A percentile compares a stretch with the other conserved stretches of the same genome.
These are phyloP conservation scores for Macaria notata DNA, from an alignment of 2,888 invertebrate species.

Conservation along the genomic window DNA sequence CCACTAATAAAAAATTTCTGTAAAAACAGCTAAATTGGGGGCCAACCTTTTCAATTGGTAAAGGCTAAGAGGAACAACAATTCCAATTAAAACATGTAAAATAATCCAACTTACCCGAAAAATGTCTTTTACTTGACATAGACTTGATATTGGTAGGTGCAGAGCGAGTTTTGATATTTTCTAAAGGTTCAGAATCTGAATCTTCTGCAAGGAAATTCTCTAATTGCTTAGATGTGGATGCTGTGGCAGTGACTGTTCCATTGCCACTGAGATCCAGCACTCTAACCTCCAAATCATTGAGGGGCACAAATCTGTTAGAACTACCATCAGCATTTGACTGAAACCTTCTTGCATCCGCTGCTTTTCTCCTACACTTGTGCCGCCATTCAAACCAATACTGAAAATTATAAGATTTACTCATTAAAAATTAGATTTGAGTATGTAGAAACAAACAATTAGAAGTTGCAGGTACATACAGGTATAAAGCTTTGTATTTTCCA, in stretches of 20 bases:
- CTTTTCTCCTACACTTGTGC: slow-evolving; percentile 70
- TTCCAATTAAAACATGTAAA: too few relatives aligned
- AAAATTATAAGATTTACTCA: slow-evolving; percentile 17
- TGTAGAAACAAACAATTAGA: too few relatives aligned
- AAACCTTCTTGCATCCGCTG: slow-evolving; percentile 54
- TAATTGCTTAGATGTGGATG: slow-evolving; percentile 46
- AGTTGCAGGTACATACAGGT: too few relatives aligned
- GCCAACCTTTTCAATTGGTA: too few relatives aligned
- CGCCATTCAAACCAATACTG: slow-evolving; percentile 77
- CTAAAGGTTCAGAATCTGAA: slow-evolving; percentile 58
- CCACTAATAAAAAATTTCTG: too few relatives aligned
- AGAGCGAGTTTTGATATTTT: slow-evolving; percentile 45
- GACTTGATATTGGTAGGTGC: slow-evolving; percentile 32
- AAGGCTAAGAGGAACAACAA: too few relatives aligned
- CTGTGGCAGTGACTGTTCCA: slow-evolving; percentile 40
- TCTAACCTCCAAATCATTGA: slow-evolving; percentile 68
- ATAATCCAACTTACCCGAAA: slow-evolving; percentile 9
- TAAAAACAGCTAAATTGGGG: too few relatives aligned
- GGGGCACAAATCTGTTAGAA: slow-evolving; percentile 54
- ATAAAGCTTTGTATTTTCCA: too few relatives aligned
- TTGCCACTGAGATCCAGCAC: slow-evolving; percentile 60
- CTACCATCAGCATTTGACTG: slow-evolving; percentile 46
- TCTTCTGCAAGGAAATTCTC: slow-evolving; percentile 56
- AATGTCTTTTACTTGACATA: slow-evolving; percentile 18
- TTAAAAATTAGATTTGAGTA: too few relatives aligned